A percentile compares a stretch with the other conserved stretches of the same genome.
Conservation (phyloP, 2,113 vertebrate species). For the Tetrao urogallus region DNA sequence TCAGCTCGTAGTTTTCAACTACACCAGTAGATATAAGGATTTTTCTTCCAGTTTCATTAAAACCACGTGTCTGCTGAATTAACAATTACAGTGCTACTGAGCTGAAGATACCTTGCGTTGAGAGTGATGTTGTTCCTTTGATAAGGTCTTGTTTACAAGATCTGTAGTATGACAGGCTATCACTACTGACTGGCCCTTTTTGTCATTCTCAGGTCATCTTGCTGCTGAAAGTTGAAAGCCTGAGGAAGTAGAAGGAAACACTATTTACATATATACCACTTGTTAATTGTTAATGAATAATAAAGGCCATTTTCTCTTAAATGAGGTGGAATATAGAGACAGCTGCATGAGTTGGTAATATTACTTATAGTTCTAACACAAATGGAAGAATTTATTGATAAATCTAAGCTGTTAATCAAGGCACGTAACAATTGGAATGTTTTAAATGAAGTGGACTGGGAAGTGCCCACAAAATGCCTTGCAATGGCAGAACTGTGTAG, state of each 20-base stretch:
- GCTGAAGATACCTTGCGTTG: conserved; percentile 16
- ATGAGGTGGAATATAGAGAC: background rate
- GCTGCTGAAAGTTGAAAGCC: background rate
- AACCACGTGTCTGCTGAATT: conserved; percentile 43
- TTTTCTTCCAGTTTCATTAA: conserved; percentile 59
- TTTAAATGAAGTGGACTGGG: background rate
- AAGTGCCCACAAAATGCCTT: background rate
- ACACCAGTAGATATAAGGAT: conserved; percentile 17
- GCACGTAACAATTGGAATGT: background rate
- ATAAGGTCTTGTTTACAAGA: background rate
- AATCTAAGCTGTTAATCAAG: background rate
- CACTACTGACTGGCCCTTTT: background rate
- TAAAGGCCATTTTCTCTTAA: background rate
- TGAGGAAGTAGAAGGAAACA: background rate
- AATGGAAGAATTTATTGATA: background rate
- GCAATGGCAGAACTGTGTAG: background rate
- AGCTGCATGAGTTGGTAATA: background rate
- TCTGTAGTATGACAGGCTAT: background rate
- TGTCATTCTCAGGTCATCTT: background rate
- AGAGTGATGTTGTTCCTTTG: background rate
- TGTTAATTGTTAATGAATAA: background rate
- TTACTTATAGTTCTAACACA: background rate
- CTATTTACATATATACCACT: background rate
- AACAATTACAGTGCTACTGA: conserved; percentile 46
- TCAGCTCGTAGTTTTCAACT: conserved; percentile 59